Conservation (phyloP, 2,797 vertebrate species). For the Vespertilio murinus region DNA sequence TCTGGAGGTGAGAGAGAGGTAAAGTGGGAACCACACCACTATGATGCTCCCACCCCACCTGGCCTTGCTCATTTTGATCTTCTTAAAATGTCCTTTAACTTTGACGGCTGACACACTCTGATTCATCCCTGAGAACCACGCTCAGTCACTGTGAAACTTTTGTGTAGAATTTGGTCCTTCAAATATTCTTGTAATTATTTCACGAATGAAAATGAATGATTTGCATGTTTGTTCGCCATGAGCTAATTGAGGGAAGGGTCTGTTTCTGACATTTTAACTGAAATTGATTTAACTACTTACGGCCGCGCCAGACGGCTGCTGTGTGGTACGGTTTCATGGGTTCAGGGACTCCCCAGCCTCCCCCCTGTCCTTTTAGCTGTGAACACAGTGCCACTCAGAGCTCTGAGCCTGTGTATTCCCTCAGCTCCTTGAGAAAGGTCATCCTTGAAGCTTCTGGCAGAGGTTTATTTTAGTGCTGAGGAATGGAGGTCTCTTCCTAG, state of each 20-base stretch:
- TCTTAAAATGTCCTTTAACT: not conserved
- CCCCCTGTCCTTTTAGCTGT: not conserved
- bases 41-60: not conserved
- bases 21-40: not conserved
- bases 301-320: not conserved
- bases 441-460: slow-evolving; percentile 28
- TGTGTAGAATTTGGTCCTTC: not conserved
- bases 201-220: slow-evolving; percentile 10
- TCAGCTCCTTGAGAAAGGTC: slow-evolving; percentile 61
- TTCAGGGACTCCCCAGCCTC: not conserved
- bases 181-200: not conserved
- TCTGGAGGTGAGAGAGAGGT: not conserved
- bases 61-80: not conserved
- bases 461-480: slow-evolving; percentile 63
- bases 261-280: not conserved
- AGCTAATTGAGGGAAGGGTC: not conserved
- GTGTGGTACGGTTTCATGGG: not conserved
- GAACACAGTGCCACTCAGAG: slow-evolving; percentile 42
- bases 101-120: not conserved
- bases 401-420: slow-evolving; percentile 8
- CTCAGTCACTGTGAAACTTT: not conserved
- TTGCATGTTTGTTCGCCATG: not conserved
- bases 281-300: not conserved
- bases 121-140: slow-evolving; percentile 8
- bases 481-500: slow-evolving; percentile 55